Evolutionary conservation across 2,888 invertebrate genomes (phyloP).

Genomic region (Unio pictorum): DNA sequence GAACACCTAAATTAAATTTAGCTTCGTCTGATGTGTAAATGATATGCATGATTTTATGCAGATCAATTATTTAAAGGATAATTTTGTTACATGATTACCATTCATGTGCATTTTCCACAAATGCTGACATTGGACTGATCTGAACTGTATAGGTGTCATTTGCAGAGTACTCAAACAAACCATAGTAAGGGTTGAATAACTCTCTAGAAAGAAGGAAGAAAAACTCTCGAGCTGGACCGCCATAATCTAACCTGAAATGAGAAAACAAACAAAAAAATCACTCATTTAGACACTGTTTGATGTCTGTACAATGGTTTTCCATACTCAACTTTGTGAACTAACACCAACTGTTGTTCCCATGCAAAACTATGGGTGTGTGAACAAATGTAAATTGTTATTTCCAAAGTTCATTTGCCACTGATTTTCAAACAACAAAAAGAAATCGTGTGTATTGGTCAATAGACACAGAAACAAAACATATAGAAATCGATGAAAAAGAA

Average conservation of each 20-base stretch:
- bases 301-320: too few relatives aligned
- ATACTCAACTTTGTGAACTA: not conserved
- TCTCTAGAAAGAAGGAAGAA: constrained; percentile 98
- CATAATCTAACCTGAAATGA: constrained; percentile 84
- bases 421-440: not conserved
- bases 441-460: too few relatives aligned
- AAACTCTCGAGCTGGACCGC: constrained; percentile 97
- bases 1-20: too few relatives aligned
- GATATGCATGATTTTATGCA: not conserved
- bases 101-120: constrained; percentile 96
- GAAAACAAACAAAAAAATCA: constrained; percentile 5
- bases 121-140: constrained; percentile 89
- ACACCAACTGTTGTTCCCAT: not conserved
- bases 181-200: constrained; percentile 98
- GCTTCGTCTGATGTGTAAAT: too few relatives aligned
- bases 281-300: too few relatives aligned
- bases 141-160: constrained; percentile 96
- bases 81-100: constrained; percentile 77
- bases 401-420: not conserved
- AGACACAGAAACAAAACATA: too few relatives aligned
- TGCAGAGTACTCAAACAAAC: constrained; percentile 97
- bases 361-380: too few relatives aligned
- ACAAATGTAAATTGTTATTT: not conserved
- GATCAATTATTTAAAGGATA: not conserved
- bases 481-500: too few relatives aligned